Base-by-base conservation (phyloP, 2,797 vertebrate genomes). In the Lates japonicus region DNA sequence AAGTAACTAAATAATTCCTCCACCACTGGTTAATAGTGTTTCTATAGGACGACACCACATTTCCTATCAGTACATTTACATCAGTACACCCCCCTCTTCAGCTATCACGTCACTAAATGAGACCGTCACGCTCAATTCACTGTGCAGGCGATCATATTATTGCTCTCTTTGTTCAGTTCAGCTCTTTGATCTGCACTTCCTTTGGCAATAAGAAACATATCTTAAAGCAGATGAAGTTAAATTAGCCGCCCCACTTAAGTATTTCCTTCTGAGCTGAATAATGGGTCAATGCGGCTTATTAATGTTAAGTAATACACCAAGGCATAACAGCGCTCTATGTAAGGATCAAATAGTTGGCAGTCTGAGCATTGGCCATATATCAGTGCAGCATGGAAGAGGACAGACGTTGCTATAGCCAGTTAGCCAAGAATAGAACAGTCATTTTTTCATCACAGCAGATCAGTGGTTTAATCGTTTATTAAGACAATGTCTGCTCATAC, bases 201-300 rank as follows among this genome's bases (percentile, higher is more conserved):
- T 75, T 60, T 83, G 46, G 51, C 71, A 58, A 57, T 20, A 74
- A 37, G 41, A 64, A 64, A 59, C 12, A 44, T 39, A 65, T 80
- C 31, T 83, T 20, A 59, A 70, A 85, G 70, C 22, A 58, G 74
- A 81, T 61, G 13, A 67, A 70, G 31, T 61, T 54, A 78, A 74
- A 76, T 81, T 70, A 84, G 52, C n/a, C 7, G 20, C 7, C 22
- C 68, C 55, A 77, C 69, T 84, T 77, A 79, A 80, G 74, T 62
- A 20, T 76, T 70, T 64, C n/a, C 44, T 22, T 64, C 31, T 84
- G 37, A 52, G 66, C 58, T 55, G 63, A 67, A 73, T 81, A 64
- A 85, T 66, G 39, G 20, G 5, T 75, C 51, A 46, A 46, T 73
- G 66, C 67, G 31, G 19, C 46, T 19, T 81, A 55, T 72, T 82